Percentiles rank a stretch among this genome's conserved stretches.
These are phyloP conservation scores for Microtus oregoni DNA, from an alignment of 2,113 vertebrate species.

Conservation along the genomic window DNA sequence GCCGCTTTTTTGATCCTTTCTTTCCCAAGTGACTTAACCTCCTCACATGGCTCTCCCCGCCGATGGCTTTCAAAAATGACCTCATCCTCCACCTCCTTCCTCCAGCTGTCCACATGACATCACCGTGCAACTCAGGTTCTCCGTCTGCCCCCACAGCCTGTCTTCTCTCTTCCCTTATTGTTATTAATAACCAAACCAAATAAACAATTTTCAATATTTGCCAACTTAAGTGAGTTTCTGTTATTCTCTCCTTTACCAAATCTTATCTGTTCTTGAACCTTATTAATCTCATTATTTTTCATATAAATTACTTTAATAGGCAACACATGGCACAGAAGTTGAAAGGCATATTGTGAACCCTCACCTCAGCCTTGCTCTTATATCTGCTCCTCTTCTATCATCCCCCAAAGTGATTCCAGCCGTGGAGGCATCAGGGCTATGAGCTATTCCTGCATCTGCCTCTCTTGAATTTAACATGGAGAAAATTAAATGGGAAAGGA, in stretches of 20 bases:
- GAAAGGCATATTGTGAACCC: neutral
- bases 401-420: neutral
- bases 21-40: slow-evolving; percentile 31
- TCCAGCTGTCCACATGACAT: slow-evolving; percentile 50
- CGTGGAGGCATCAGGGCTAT: neutral
- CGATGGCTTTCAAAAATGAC: slow-evolving; percentile 64
- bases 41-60: slow-evolving; percentile 67
- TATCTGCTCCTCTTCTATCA: neutral
- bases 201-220: neutral
- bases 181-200: slow-evolving; percentile 20
- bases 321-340: slow-evolving; percentile 9
- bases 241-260: neutral
- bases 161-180: neutral
- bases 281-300: slow-evolving; percentile 32
- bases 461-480: neutral
- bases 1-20: slow-evolving; percentile 10
- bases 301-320: neutral
- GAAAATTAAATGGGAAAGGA: neutral
- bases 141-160: neutral
- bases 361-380: neutral
- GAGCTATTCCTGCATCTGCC: neutral
- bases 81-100: slow-evolving; percentile 49
- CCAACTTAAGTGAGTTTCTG: neutral
- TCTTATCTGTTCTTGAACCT: slow-evolving; percentile 8
- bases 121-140: slow-evolving; percentile 32